These are phyloP conservation scores for Eurosta solidaginis DNA, from an alignment of 1,140 invertebrate genomes.

Conservation along the genomic window DNA sequence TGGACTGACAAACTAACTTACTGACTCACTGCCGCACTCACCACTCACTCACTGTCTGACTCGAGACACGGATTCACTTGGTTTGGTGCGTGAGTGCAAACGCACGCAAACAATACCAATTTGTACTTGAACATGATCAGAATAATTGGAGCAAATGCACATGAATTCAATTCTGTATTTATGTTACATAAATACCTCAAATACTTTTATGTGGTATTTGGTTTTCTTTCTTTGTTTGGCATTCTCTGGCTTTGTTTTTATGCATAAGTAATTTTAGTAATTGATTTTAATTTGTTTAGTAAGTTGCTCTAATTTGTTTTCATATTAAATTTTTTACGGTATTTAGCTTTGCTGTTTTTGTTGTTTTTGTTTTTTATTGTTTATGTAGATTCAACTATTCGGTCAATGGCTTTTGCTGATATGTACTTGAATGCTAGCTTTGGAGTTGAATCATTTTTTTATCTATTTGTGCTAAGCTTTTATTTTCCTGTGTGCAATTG, in stretches of 20 bases:
- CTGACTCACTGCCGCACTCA: background rate
- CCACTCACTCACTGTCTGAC: background rate
- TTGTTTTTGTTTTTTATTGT: too few relatives aligned
- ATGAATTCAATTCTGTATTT: background rate
- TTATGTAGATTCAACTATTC: too few relatives aligned
- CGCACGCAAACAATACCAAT: conserved; percentile 6
- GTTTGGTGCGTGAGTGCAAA: background rate
- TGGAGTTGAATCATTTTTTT: too few relatives aligned
- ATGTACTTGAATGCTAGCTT: too few relatives aligned
- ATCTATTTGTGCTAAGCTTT: too few relatives aligned
- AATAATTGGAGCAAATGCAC: conserved; percentile 25
- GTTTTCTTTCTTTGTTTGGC: background rate
- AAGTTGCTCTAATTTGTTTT: background rate
- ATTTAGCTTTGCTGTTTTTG: too few relatives aligned
- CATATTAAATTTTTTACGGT: background rate
- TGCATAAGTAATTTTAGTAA: conserved; percentile 25
- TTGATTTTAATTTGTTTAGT: conserved; percentile 28
- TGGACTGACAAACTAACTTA: background rate
- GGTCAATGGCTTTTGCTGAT: too few relatives aligned
- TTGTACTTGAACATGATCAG: background rate
- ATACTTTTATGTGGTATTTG: background rate
- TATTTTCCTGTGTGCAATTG: too few relatives aligned
- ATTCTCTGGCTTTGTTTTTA: background rate
- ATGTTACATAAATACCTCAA: background rate
- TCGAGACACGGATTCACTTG: too few relatives aligned